Evolutionary conservation across 2,888 invertebrate species (phyloP).

Genomic region (Sarcophaga variegata): DNA sequence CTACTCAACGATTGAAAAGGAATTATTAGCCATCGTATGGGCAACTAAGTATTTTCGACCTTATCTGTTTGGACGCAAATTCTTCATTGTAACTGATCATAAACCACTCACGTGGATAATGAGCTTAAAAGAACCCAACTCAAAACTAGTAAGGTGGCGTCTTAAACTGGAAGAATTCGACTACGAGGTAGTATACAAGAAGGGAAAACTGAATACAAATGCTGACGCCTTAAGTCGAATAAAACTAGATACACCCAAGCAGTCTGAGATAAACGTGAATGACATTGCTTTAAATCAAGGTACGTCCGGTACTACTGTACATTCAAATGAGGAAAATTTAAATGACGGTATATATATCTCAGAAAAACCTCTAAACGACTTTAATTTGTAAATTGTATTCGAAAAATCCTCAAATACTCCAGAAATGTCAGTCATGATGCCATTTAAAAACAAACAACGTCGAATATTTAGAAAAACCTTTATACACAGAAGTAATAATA

Average conservation of each 20-base stretch:
- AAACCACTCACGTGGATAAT: too few species aligned
- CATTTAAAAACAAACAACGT: background rate
- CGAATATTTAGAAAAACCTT: constrained; percentile 9
- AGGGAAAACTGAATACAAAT: too few species aligned
- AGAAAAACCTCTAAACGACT: constrained; percentile 64
- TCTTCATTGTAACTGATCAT: too few species aligned
- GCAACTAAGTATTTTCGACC: too few species aligned
- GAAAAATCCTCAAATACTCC: constrained; percentile 38
- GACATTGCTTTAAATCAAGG: constrained; percentile 43
- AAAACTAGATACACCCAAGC: constrained; percentile 12
- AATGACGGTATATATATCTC: constrained; percentile 40
- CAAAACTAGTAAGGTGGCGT: too few species aligned
- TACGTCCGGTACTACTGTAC: constrained; percentile 28
- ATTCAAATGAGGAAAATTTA: constrained; percentile 56
- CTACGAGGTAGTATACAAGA: too few species aligned
- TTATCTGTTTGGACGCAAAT: too few species aligned
- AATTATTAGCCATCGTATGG: too few species aligned
- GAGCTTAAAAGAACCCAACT: too few species aligned
- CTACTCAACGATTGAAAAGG: too few species aligned
- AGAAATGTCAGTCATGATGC: constrained; percentile 24
- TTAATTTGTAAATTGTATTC: constrained; percentile 59
- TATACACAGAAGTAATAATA: constrained; percentile 27
- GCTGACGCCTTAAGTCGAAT: constrained; percentile 22
- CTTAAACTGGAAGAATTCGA: too few species aligned
- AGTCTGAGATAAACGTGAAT: constrained; percentile 33